phyloP scores from a whole-genome alignment of 2,888 invertebrate genomes.

The Piscicola geometra region DNA sequence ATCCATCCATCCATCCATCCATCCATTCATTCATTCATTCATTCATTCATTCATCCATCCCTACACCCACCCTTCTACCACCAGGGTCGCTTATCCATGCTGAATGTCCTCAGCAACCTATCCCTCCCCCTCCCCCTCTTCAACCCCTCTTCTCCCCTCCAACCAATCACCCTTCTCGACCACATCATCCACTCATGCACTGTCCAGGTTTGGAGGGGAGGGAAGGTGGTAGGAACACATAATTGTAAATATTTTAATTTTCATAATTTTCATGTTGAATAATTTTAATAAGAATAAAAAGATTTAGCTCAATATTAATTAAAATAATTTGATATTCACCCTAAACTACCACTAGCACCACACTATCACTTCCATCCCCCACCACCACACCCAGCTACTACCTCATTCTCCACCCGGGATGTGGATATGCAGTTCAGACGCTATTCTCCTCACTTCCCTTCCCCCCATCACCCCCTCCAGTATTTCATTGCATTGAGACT shows the following conservation, averaged over 20 bases:
- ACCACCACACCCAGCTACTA: slow-evolving; percentile 47
- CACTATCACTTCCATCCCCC: no score
- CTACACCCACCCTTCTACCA: no score
- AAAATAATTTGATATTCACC: not conserved
- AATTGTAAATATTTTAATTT: no score
- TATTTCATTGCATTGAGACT: not conserved
- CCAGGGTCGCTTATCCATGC: not conserved
- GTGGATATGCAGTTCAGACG: slow-evolving; percentile 58
- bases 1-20: no score
- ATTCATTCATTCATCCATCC: no score
- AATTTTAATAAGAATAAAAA: not conserved
- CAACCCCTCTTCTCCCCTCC: not conserved
- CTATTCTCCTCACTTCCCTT: slow-evolving; percentile 48
- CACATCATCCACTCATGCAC: not conserved
- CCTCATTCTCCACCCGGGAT: slow-evolving; percentile 52
- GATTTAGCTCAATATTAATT: not conserved
- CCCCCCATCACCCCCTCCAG: not conserved
- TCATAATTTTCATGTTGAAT: no score
- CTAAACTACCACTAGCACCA: no score
- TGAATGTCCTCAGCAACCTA: not conserved
- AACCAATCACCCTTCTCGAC: not conserved
- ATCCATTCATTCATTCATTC: no score
- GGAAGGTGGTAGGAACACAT: no score
- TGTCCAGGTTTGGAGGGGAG: not conserved
- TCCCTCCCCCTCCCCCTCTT: not conserved